Percentiles rank a stretch among this genome's conserved stretches.
phyloP scores from a whole-genome alignment of 2,888 invertebrate species.

The Drosophila limbata region DNA sequence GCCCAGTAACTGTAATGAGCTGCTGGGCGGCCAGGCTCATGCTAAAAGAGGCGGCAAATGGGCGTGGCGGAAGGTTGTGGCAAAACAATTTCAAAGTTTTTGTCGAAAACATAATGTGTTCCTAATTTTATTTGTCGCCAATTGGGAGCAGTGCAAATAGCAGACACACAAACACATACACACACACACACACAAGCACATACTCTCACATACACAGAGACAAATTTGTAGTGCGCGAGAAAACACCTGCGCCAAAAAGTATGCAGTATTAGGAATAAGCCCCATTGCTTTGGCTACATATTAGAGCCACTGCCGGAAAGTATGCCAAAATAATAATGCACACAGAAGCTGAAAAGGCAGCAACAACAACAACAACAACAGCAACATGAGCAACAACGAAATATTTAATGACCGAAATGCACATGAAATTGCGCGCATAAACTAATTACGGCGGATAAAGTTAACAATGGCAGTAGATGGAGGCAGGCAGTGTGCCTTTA shows the following conservation, averaged over 20 bases:
- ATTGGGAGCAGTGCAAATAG: conserved; percentile 62
- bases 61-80: conserved; percentile 24
- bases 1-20: conserved; percentile 65
- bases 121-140: conserved; percentile 82
- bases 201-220: conserved; percentile 27
- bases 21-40: conserved; percentile 14
- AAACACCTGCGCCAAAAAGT: conserved; percentile 70
- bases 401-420: conserved; percentile 77
- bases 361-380: conserved; percentile 17
- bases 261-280: conserved; percentile 64
- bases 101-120: conserved; percentile 81
- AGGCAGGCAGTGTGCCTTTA: conserved; percentile 56
- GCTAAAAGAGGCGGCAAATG: background rate
- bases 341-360: conserved; percentile 27
- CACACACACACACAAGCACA: conserved; percentile 10
- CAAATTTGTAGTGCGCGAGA: conserved; percentile 70
- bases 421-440: conserved; percentile 81
- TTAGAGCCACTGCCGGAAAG: conserved; percentile 54
- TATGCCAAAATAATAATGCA: conserved; percentile 73
- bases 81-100: conserved; percentile 79
- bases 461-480: conserved; percentile 67
- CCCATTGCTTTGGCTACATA: conserved; percentile 56
- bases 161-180: conserved; percentile 9
- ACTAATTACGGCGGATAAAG: conserved; percentile 80
- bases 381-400: conserved; percentile 17